These are phyloP conservation scores for Halocynthia roretzi DNA, from an alignment of 23 tunicate genomes.

Conservation along the genomic window DNA sequence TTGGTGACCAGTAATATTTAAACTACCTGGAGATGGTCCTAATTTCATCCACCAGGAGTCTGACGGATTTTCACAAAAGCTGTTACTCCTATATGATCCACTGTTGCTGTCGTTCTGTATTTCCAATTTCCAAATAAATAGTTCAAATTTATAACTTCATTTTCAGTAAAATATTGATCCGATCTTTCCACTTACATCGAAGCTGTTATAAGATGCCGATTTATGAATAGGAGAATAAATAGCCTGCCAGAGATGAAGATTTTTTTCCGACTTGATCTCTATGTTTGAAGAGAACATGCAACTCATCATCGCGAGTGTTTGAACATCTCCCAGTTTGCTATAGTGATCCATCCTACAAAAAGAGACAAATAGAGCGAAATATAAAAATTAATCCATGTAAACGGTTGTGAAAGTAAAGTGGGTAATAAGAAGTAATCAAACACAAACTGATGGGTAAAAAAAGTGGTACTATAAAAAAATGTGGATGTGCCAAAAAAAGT, in stretches of 20 bases:
- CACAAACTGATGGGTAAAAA: no score
- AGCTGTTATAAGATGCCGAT: slow-evolving; percentile 6
- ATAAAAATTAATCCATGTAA: background rate
- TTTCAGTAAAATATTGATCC: background rate
- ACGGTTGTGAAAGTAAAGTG: no score
- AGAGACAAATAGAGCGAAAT: background rate
- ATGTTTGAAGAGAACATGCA: slow-evolving; percentile 22
- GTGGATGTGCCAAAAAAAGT: no score
- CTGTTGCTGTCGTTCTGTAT: slow-evolving; percentile 25
- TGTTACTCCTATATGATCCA: slow-evolving; percentile 23
- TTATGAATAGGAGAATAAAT: background rate
- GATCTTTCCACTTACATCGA: slow-evolving; percentile 4
- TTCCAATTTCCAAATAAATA: background rate
- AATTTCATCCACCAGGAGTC: slow-evolving; percentile 2
- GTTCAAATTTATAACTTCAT: background rate
- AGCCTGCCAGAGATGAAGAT: background rate
- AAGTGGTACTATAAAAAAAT: no score
- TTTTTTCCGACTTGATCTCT: background rate
- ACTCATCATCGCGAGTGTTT: slow-evolving; percentile 52
- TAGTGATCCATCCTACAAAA: slow-evolving; percentile 46
- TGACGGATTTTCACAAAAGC: slow-evolving; percentile 24
- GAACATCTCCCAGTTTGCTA: slow-evolving; percentile 40
- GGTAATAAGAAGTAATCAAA: no score
- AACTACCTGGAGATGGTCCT: slow-evolving; percentile 18
- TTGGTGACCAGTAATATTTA: no score